Evolutionary conservation across 2,797 vertebrate species (phyloP), one percentile per base, ranked within the genome.

Genomic region (Emys orbicularis): DNA sequence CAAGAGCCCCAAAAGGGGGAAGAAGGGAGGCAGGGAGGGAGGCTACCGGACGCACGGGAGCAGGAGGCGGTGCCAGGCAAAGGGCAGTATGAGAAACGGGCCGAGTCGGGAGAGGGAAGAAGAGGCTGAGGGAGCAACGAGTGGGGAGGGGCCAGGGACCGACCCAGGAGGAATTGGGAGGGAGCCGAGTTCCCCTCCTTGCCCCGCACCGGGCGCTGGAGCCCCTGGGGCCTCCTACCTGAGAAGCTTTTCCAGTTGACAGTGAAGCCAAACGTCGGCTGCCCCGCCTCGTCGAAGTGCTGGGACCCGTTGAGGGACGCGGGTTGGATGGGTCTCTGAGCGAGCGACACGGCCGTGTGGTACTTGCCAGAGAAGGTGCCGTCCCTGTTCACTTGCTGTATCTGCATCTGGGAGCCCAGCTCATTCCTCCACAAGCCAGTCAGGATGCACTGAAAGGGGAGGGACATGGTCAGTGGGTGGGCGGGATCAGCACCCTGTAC

Each of bases 301-400:
- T 91, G 91, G 29, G 4, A 5, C 0, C 93, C 92, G 79, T 54
- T 74, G 49, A 96, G 49, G 1, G 86, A 44, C 11, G 95, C 92
- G 72, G 52, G 57, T 68, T 86, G 16, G 65, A 80, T 95, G 50
- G 80, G 37, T 52, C 90, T 92, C 87, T 80, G 84, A 12, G 89
- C 92, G 34, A 41, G 72, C 0, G 90, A 47, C 79, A 95, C 84
- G 0, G 76, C 31, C 0, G 90, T 95, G 53, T 90, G 77, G 53
- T 93, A 96, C 89, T 65, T 72, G 31, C 82, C 96, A 0, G 1
- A 84, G 86, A 97, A 97, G 27, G 12, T 61, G 31, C 92, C 68
- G 0, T 74, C 9, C 0, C 0, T 2, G 0, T 83, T 65, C 11
- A n/a, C 2, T 10, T 44, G 54, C 1, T n/a, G 79, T 34, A 93